Evolutionary conservation across 53 echinoderm and acorn worm genomes (phyloP), one percentile per base, ranked within the genome.

Genomic region (Antedon mediterranea): DNA sequence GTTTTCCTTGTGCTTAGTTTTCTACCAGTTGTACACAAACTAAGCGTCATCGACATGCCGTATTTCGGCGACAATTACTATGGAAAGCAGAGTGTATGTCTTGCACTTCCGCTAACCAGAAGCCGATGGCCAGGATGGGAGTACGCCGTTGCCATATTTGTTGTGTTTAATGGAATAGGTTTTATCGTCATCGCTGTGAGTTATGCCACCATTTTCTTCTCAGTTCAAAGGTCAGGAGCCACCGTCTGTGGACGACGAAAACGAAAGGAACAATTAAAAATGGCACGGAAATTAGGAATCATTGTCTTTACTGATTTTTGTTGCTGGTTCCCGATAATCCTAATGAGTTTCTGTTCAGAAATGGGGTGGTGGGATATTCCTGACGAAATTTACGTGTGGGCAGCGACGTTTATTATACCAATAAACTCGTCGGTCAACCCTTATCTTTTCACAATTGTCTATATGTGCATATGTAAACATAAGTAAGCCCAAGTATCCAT

Each of bases 311-410:
- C 94, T 18, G 94, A 93, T 79, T 89, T 93, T 82, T 84, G 80
- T 15, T 93, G 94, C 70, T 93, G 94, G 94, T 90, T 93, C 88
- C 94, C 94, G 20, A 88, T 93, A 32, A 94, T 94, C 42, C 81
- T 91, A 30, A 94, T 94, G 94, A 91, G 88, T 29, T 75, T 94
- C 72, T 74, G 91, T 13, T 89, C 94, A 11, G 34, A 86, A 73
- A 84, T 83, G 4, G 86, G 85, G 23, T 83, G 14, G 2, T 57
- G 57, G 57, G 23, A 57, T 3, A 13, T 57, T 57, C 57, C 57
- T 57, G 57, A 11, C 9, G 57, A 57, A 57, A 57, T 57, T 11
- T 57, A 57, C 57, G 57, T 57, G 9, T 57, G 57, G 57, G 9
- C 57, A 18, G 57, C 57, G 20, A 57, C 57, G 2, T 57, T 57